These are phyloP conservation scores for Podilymbus podiceps DNA, from an alignment of 2,113 vertebrate species.

Conservation along the genomic window DNA sequence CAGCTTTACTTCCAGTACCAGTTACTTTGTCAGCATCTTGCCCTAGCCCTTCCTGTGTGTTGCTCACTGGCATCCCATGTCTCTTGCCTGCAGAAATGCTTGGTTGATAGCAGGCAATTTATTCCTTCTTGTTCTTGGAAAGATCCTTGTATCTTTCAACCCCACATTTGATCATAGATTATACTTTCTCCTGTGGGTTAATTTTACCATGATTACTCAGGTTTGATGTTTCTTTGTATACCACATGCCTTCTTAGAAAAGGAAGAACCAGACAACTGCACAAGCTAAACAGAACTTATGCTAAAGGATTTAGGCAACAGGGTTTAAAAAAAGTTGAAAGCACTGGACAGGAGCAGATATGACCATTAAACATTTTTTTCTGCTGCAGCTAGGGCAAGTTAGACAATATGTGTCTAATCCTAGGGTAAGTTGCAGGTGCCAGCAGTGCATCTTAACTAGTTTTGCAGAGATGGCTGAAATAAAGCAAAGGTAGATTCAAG, in stretches of 20 bases:
- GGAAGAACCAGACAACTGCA: neutral
- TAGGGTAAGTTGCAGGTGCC: neutral
- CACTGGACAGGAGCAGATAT: neutral
- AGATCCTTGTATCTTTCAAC: neutral
- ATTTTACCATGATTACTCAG: neutral
- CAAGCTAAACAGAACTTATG: neutral
- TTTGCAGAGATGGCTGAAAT: neutral
- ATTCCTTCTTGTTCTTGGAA: neutral
- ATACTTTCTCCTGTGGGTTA: neutral
- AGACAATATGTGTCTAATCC: neutral
- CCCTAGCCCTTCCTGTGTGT: neutral
- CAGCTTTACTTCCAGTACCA: neutral
- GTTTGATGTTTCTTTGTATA: neutral
- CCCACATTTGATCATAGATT: neutral
- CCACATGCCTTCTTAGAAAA: neutral
- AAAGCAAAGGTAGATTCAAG: neutral
- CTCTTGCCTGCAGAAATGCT: neutral
- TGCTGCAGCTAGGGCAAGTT: neutral
- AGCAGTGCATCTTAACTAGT: neutral
- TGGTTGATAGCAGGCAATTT: neutral
- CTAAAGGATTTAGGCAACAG: neutral
- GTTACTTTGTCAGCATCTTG: neutral
- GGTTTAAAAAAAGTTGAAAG: neutral
- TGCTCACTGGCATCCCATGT: neutral
- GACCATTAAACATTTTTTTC: neutral